Evolutionary conservation across 2,888 invertebrate genomes (phyloP).

Genomic region (Apamea sordens): DNA sequence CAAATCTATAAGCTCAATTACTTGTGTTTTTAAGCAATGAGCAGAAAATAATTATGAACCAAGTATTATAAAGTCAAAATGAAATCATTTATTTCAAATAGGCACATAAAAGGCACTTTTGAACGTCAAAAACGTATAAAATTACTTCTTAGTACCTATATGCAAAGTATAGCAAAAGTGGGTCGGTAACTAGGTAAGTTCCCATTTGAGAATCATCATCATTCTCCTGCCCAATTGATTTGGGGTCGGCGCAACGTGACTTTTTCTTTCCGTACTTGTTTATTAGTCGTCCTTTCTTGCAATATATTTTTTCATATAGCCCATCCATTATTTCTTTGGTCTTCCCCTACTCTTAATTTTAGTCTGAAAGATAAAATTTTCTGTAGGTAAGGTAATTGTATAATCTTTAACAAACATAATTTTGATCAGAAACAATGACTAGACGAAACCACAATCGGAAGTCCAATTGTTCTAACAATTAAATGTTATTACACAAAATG

Average conservation of each 20-base stretch:
- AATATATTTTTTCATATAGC: not conserved
- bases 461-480: conserved; percentile 35
- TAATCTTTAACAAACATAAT: not conserved
- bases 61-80: too few species aligned
- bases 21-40: not conserved
- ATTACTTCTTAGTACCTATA: too few species aligned
- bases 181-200: not conserved
- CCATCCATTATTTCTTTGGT: not conserved
- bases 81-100: too few species aligned
- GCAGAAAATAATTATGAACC: too few species aligned
- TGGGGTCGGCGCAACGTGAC: too few species aligned
- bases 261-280: too few species aligned
- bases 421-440: not conserved
- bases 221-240: not conserved
- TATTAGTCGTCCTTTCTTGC: not conserved
- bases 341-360: not conserved
- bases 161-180: too few species aligned
- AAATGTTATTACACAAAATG: conserved; percentile 57
- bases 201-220: not conserved
- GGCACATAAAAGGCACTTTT: too few species aligned
- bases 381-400: not conserved
- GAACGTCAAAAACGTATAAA: too few species aligned
- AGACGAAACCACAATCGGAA: conserved; percentile 11
- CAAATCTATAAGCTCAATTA: not conserved
- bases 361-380: not conserved